Percentiles rank a stretch among this genome's conserved stretches.
phyloP scores from a whole-genome alignment of 2,797 vertebrate species.

The Melopsittacus undulatus region DNA sequence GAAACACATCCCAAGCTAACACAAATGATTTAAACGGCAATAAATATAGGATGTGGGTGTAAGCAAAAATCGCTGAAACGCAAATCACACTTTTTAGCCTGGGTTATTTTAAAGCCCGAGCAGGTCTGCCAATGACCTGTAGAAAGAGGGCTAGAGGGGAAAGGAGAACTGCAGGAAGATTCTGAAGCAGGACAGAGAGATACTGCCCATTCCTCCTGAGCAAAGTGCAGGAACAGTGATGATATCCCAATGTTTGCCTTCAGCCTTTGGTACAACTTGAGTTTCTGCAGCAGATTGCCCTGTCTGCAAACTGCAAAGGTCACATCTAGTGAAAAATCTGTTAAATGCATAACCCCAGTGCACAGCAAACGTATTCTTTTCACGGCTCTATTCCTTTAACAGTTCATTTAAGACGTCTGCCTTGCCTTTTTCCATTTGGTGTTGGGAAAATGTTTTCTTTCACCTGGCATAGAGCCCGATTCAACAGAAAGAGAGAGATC shows the following conservation, averaged over 20 bases:
- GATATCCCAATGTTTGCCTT: neutral
- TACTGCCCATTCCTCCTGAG: neutral
- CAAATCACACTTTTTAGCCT: conserved; percentile 50
- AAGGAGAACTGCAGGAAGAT: neutral
- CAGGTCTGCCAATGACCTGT: conserved; percentile 57
- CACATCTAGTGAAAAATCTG: conserved; percentile 54
- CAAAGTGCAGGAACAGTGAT: neutral
- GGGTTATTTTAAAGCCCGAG: conserved; percentile 63
- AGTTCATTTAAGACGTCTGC: conserved; percentile 60
- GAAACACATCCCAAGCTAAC: conserved; percentile 63
- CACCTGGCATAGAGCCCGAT: conserved; percentile 46
- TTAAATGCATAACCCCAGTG: conserved; percentile 20
- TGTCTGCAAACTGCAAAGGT: conserved; percentile 31
- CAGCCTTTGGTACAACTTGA: neutral
- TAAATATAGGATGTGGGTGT: conserved; percentile 72
- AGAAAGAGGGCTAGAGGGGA: conserved; percentile 6
- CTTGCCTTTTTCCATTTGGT: conserved; percentile 60
- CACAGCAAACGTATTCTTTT: conserved; percentile 58
- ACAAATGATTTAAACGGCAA: conserved; percentile 73
- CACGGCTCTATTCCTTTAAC: conserved; percentile 55
- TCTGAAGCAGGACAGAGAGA: conserved; percentile 1
- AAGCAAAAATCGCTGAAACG: conserved; percentile 68
- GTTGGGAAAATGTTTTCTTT: conserved; percentile 70
- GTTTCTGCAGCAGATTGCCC: conserved; percentile 26
- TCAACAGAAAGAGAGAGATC: conserved; percentile 45